Evolutionary conservation across 2,797 vertebrate species (phyloP).

Genomic region (Salarias fasciatus): DNA sequence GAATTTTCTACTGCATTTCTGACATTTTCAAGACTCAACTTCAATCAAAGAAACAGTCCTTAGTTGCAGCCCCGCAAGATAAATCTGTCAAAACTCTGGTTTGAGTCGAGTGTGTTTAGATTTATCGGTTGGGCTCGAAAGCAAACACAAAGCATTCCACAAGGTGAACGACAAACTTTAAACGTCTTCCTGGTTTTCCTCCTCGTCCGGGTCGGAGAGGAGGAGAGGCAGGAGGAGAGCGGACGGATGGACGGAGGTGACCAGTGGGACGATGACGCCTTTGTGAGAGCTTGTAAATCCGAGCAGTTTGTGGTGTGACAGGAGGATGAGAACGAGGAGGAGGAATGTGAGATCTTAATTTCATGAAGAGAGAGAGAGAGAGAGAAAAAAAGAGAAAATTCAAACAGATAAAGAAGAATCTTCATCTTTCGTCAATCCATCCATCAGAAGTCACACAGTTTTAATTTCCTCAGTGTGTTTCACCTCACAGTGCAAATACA

Average conservation of each 20-base stretch:
- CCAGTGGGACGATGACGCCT: slow-evolving; percentile 31
- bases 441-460: slow-evolving; percentile 56
- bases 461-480: slow-evolving; percentile 78
- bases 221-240: slow-evolving; percentile 28
- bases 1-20: no score
- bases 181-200: slow-evolving; percentile 9
- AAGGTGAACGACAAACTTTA: slow-evolving; percentile 22
- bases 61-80: no score
- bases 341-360: slow-evolving; percentile 22
- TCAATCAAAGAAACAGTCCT: no score
- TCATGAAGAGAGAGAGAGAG: slow-evolving; percentile 22
- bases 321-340: slow-evolving; percentile 15
- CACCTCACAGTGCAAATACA: slow-evolving; percentile 67
- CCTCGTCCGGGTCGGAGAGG: background rate
- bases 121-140: background rate
- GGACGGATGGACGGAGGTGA: slow-evolving; percentile 40
- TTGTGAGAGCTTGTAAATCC: slow-evolving; percentile 18
- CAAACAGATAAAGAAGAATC: background rate
- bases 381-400: background rate
- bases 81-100: no score
- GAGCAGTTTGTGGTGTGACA: background rate
- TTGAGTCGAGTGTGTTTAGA: no score
- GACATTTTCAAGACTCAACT: no score
- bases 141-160: slow-evolving; percentile 14
- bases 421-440: slow-evolving; percentile 54